Evolutionary conservation across 2,113 vertebrate species (phyloP), one percentile per base, ranked within the genome.

Genomic region (Indri indri): DNA sequence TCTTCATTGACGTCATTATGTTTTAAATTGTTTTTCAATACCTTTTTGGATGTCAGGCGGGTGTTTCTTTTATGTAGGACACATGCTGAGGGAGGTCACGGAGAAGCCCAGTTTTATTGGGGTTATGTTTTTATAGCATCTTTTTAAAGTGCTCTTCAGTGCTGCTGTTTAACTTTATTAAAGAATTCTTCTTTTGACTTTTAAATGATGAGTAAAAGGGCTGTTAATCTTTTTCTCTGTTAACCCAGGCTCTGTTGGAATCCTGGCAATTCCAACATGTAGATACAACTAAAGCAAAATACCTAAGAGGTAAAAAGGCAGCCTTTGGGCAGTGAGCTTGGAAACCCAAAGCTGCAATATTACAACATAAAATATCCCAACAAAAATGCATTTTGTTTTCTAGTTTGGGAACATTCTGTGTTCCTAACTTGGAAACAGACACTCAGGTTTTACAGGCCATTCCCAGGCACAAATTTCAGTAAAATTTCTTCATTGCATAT

Each of bases 41-140:
- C 17, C 8, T 71, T 80, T 57, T 23, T 40, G 54, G 40, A 59
- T 80, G 30, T 37, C 59, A 42, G 37, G 13, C 34, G 27, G 57
- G 40, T 50, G 20, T 93, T 89, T 93, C 65, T 32, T 90, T 93
- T 94, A 65, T 52, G 45, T 95, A 42, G 42, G 74, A 87, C 42
- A 40, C 47, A 57, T 70, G 68, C 83, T 76, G 63, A 88, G 54
- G 34, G 45, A 94, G 74, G 86, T 82, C 68, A 91, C 61, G 76
- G 74, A 94, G 13, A 90, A 16, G 17, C 32, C 71, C 52, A 45
- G 42, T 88, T 80, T 96, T 94, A 88, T 50, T 96, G 76, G 30
- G n/a, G 5, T 77, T 86, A 54, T 81, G 88, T 92, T 97, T 97
- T 96, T 88, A n/a, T 88, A 79, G 77, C 27, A 88, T 61, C 61